Percentiles rank a stretch among this genome's conserved stretches.
Conservation (phyloP, 1,140 invertebrate genomes). For the Parasteatoda tepidariorum region DNA sequence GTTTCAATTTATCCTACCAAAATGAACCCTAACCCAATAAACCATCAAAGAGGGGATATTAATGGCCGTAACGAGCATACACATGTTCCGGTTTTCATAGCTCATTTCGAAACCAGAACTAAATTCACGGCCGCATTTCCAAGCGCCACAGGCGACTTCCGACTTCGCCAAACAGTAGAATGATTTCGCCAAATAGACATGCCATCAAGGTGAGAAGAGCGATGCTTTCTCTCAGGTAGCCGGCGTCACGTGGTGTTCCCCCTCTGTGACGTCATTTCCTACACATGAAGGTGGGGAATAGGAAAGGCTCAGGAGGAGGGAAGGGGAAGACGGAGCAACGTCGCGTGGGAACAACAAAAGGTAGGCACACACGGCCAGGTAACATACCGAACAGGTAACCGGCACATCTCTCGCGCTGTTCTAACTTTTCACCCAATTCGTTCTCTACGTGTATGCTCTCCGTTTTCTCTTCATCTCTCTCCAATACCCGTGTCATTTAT, state of each 20-base stretch:
- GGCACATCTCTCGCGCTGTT: neutral
- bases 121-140: neutral
- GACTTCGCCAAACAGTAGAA: slow-evolving; percentile 6
- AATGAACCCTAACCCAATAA: too few species aligned
- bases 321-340: neutral
- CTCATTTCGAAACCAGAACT: neutral
- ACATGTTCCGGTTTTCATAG: too few species aligned
- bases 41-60: too few species aligned
- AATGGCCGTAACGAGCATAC: too few species aligned
- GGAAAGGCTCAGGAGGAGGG: neutral
- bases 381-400: slow-evolving; percentile 42
- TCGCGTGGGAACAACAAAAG: slow-evolving; percentile 50
- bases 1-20: too few species aligned
- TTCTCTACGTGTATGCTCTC: too few species aligned
- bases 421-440: slow-evolving; percentile 9
- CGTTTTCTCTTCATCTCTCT: neutral
- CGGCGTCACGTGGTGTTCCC: slow-evolving; percentile 38
- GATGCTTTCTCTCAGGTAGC: slow-evolving; percentile 47
- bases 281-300: slow-evolving; percentile 19
- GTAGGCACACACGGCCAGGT: slow-evolving; percentile 51
- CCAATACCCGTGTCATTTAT: neutral
- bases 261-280: slow-evolving; percentile 48
- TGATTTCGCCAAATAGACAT: neutral
- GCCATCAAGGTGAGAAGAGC: slow-evolving; percentile 25
- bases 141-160: neutral